Base-by-base conservation (phyloP, 2,888 invertebrate genomes). In the Phytoseiulus persimilis region DNA sequence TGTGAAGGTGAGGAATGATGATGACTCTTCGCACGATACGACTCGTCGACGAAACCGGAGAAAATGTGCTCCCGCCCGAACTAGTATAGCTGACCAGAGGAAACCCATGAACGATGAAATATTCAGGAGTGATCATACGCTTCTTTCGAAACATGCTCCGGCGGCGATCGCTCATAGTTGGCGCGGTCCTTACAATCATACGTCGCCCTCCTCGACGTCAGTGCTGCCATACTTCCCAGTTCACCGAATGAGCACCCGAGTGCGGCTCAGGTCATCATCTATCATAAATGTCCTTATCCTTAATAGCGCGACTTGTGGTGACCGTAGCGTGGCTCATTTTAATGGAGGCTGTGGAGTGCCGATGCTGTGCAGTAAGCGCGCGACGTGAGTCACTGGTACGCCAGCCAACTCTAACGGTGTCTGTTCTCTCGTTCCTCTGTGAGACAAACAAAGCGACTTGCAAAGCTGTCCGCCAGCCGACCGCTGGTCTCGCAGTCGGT, bases 381-480 rank as follows among this genome's bases (percentile, higher is more conserved):
- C 65, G 65, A 65, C 65, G 28, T 14, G 65, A 28, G 28, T 23
- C 14, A 65, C 5, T 23, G 18, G 65, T 65, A 65, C 65, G 65
- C 65, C 14, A 65, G 28, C 23, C 65, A 28, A 23, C 65, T 23
- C 28, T 14, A 18, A 65, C 65, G 28, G 14, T 65, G 65, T 28
- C 65, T 45, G n/a, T 90, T 83, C 89, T 31, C 90, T 89, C 83
- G 31, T 84, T 90, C 90, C 83, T 89, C 9, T 84, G 31, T 11
- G 33, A 11, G n/a, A 9, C 83, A 28, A 83, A 31, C n/a, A 23
- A 90, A 91, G 18, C 90, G 65, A 46, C 46, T 14, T 6, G 46
- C 14, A 6, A 14, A 11, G 6, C 46, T 6, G 14, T 14, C 46
- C 9, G 6, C 46, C 46, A 11, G 6, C 65, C 28, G 18, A 65